Base-by-base conservation (phyloP, 2,797 vertebrate genomes). In the Cossypha niveicapilla region DNA sequence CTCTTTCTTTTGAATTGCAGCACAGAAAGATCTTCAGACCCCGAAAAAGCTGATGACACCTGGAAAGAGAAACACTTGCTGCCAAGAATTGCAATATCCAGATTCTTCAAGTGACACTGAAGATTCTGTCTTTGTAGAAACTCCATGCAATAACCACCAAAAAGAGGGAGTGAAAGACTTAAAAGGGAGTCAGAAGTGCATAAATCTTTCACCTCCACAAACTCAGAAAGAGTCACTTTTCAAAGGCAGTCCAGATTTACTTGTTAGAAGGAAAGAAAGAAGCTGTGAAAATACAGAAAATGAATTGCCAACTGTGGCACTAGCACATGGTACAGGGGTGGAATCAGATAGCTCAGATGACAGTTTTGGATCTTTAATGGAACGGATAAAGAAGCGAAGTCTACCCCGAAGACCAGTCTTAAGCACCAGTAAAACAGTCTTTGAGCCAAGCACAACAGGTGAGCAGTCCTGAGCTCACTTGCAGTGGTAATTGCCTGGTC, bases 291-390 rank as follows among this genome's bases (percentile, higher is more conserved):
- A 13, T 3, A 30, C 13, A 34, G 78, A 68, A 42, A 84, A 63
- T 12, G 18, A 86, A 42, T 61, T 12, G 6, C 61, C 45, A 54
- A 0, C 22, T 27, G 21, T 27, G 74, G 19, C 30, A 3, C 25
- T 18, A 1, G 47, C 3, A 8, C 60, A 2, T 1, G 17, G 34
- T 13, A 18, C 67, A 35, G 45, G n/a, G 8, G 5, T 19, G 28
- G 66, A 44, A 15, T 97, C 98, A 0, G 95, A 73, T 14, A 98
- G 98, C 90, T 99, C 98, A 4, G 98, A 98, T 35, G 98, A 98
- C 3, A 98, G 98, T 9, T 98, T 99, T 84, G 96, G 87, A 18
- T 98, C 98, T 1, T 90, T 99, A 27, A 91, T 99, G 72, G 98
- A 98, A 32, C 97, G 98, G 54, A 97, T 99, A 54, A 98, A 97